Base-by-base conservation (phyloP, 2,113 vertebrate species). In the Caretta caretta region DNA sequence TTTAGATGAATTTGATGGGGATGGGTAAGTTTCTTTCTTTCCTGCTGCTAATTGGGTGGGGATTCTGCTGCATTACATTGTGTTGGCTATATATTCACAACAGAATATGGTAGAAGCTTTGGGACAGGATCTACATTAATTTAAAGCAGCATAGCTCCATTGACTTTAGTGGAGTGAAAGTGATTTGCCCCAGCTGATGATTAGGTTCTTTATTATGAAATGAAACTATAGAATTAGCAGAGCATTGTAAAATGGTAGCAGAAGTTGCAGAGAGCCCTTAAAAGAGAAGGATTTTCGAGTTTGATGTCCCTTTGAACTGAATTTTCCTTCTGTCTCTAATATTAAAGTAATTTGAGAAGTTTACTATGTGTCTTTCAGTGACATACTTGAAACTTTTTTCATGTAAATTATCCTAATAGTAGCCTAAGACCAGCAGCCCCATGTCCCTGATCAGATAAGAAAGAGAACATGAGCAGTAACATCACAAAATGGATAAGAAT, bases 401-500 rank as follows among this genome's bases (percentile, higher is more conserved):
- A 4, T 69, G n/a, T 59, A 92, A 92, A 62, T 92, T 69, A 80
- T 72, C 20, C 3, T 93, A 4, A 9, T 49, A 83, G 90, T 59
- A 17, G 86, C 46, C 8, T 88, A 49, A 69, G n/a, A 6, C 31
- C 38, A 76, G 72, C 5, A 46, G 38, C 78, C n/a, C 16, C 31
- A 35, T 69, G 7, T n/a, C 35, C 62, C n/a, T 95, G 78, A 78
- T 86, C 19, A 84, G 72, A 87, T 8, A 84, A 17, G 24, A 25
- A 10, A 84, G 90, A 84, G 65, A 86, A 93, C 95, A 88, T 42
- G 3, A 93, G 9, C 35, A 85, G 7, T 79, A 87, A 29, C 56
- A 75, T 10, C 38, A 62, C 19, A 92, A 80, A 96, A 92, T 16
- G 90, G 31, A 72, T 91, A 90, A 96, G 90, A 93, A 72, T 92